Conservation (phyloP, 2,888 invertebrate species). For the Hirtodrosophila cameraria region DNA sequence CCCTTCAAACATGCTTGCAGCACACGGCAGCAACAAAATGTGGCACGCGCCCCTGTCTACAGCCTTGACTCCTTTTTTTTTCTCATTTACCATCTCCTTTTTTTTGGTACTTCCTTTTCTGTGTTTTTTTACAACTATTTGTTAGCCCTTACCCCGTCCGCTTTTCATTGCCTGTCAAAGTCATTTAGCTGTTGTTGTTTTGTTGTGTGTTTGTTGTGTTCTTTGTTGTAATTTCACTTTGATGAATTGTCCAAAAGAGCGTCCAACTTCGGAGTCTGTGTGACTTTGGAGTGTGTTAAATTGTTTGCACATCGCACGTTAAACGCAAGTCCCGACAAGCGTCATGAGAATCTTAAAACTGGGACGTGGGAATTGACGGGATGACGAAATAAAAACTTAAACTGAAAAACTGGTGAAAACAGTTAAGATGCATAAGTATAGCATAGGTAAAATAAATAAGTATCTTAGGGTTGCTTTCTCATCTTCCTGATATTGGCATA, state of each 20-base stretch:
- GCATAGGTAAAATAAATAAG: too few species aligned
- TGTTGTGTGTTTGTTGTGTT: constrained; percentile 24
- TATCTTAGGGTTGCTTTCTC: too few species aligned
- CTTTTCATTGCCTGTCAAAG: constrained; percentile 71
- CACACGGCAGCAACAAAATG: constrained; percentile 18
- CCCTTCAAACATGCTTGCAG: constrained; percentile 10
- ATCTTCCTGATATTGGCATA: too few species aligned
- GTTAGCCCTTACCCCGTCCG: constrained; percentile 42
- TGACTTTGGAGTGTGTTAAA: constrained; percentile 66
- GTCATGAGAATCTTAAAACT: constrained; percentile 31
- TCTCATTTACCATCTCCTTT: constrained; percentile 2
- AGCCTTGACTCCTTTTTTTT: constrained; percentile 21
- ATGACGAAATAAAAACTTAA: not conserved
- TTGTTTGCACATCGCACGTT: constrained; percentile 56
- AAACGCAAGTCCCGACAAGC: constrained; percentile 13
- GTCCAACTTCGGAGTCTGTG: constrained; percentile 16
- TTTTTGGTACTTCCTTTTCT: constrained; percentile 17
- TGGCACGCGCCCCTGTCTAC: constrained; percentile 67
- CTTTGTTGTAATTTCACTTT: constrained; percentile 18
- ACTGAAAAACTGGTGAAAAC: too few species aligned
- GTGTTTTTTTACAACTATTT: constrained; percentile 5
- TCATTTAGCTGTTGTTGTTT: constrained; percentile 43
- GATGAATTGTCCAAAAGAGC: constrained; percentile 53
- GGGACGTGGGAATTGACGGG: constrained; percentile 53
- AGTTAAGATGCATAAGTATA: too few species aligned